These are phyloP conservation scores for Herpetotheres cachinnans DNA, from an alignment of 2,113 vertebrate species.

Conservation along the genomic window DNA sequence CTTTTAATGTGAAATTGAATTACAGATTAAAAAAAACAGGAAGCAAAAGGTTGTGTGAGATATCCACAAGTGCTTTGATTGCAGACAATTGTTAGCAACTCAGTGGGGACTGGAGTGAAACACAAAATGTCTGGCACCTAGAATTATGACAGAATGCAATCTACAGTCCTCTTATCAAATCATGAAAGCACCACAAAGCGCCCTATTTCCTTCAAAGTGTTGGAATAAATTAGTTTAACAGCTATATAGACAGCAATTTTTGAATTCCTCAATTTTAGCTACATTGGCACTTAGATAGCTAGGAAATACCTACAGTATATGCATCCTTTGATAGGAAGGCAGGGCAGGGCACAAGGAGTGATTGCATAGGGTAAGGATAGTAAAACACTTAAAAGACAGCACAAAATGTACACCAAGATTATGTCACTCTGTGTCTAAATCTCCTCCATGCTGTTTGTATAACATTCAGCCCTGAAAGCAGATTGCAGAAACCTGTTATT, in stretches of 20 bases:
- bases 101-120: background rate
- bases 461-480: slow-evolving; percentile 4
- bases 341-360: background rate
- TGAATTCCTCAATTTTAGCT: background rate
- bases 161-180: background rate
- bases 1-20: slow-evolving; percentile 36
- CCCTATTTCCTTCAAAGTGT: background rate
- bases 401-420: background rate
- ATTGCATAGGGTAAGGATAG: background rate
- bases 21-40: background rate
- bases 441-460: background rate
- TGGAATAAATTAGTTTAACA: background rate
- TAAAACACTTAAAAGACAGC: background rate
- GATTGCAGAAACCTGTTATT: slow-evolving; percentile 33
- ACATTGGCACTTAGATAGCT: background rate
- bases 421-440: background rate
- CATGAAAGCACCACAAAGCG: background rate
- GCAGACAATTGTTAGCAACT: background rate
- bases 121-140: background rate
- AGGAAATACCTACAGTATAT: background rate
- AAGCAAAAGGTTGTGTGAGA: background rate
- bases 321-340: background rate
- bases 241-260: background rate
- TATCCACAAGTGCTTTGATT: slow-evolving; percentile 29
- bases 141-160: background rate